Evolutionary conservation across 2,113 vertebrate genomes (phyloP).

Genomic region (Ceratotherium simum): DNA sequence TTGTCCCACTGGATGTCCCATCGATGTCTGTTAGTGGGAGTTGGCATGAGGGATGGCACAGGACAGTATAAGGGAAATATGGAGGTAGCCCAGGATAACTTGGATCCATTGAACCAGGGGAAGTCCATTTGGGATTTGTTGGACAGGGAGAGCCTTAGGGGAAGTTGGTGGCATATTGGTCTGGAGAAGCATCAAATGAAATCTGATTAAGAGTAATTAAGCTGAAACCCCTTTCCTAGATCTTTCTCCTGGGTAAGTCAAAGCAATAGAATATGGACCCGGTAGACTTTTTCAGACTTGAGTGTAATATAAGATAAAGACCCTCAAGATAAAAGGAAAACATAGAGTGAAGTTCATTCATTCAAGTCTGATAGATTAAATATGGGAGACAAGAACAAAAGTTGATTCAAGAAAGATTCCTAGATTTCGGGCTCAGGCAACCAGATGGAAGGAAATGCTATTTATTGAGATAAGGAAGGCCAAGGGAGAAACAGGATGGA

Average conservation of each 20-base stretch:
- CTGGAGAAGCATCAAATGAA: conserved; percentile 14
- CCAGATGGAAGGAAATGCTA: not conserved
- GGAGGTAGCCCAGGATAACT: not conserved
- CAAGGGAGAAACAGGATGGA: not conserved
- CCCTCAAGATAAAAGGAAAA: not conserved
- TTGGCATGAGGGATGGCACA: not conserved
- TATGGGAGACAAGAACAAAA: not conserved
- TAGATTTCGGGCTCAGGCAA: not conserved
- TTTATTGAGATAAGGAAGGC: conserved; percentile 19
- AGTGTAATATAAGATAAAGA: not conserved
- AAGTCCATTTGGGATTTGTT: not conserved
- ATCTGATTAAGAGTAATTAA: not conserved
- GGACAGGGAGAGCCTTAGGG: not conserved
- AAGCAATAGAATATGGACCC: not conserved
- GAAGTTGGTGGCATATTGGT: not conserved
- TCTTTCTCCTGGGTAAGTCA: not conserved
- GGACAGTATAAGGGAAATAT: not conserved
- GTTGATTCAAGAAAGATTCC: conserved; percentile 1
- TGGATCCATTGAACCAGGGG: not conserved
- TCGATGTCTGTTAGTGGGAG: not conserved
- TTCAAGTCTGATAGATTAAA: not conserved
- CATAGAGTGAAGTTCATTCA: not conserved
- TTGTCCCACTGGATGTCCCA: not conserved
- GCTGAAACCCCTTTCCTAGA: not conserved
- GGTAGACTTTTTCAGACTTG: not conserved